Base-by-base conservation (phyloP, 1,140 invertebrate genomes). In the Dendrolimus punctatus region DNA sequence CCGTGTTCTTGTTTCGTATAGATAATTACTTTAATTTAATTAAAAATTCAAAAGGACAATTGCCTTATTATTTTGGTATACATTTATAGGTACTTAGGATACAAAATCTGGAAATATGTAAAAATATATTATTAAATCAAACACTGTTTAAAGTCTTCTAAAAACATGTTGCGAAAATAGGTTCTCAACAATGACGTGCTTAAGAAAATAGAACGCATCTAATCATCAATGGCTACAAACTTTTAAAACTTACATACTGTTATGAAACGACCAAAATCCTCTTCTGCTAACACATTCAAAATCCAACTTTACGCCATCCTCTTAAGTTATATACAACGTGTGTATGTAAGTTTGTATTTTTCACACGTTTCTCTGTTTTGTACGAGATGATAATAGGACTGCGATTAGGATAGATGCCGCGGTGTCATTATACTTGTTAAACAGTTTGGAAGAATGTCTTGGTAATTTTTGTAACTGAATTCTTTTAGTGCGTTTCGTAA, bases 391-490 rank as follows among this genome's bases (percentile, higher is more conserved):
- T 71, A 81, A 76, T 77, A 74, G 76, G 59, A 51, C 68, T 60
- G 55, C 64, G 66, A 78, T 84, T 79, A 80, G 66, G 64, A 81
- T 73, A 59, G 60, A 64, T 49, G 58, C 63, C 73, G 77, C 76
- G 79, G 76, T 73, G 68, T 67, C 64, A 84, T 84, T 81, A 76
- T 78, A 84, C 73, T 84, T 81, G 73, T 75, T 75, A 80, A 84
- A 55, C 55, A 74, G 75, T 59, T 59, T 44, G 49, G 57, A 74
- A 73, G 74, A 80, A 80, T 83, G 65, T 62, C 54, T 40, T 54
- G 58, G 49, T 53, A 65, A 65, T 70, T 73, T 81, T 23, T 23
- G 23, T 62, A 57, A 66, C 60, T 70, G 66, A 66, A 72, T 78
- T 43, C 42, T 76, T 75, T 70, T 58, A 64, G 65, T 53, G 54